phyloP scores from a whole-genome alignment of 2,113 vertebrate species.

The Castor canadensis region DNA sequence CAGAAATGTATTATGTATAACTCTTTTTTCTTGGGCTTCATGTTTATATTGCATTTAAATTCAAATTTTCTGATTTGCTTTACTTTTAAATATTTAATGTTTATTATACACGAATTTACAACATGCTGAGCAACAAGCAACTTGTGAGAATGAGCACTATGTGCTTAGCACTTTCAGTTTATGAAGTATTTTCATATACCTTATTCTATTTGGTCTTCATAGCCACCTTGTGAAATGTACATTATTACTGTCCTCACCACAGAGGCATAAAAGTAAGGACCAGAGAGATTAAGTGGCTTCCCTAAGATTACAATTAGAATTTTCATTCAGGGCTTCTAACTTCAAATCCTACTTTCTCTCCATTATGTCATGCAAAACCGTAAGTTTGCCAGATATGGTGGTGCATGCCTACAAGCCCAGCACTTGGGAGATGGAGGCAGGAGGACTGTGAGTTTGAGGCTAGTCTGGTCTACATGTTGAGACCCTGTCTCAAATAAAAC shows the following conservation, averaged over 20 bases:
- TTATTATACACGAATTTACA: conserved; percentile 50
- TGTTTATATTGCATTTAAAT: conserved; percentile 57
- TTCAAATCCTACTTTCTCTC: not conserved
- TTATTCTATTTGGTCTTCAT: not conserved
- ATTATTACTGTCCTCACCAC: not conserved
- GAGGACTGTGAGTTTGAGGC: not conserved
- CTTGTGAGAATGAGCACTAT: not conserved
- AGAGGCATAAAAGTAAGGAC: not conserved
- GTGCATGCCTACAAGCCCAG: not conserved
- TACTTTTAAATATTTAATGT: conserved; percentile 70
- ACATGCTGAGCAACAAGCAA: conserved; percentile 33
- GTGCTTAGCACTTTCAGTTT: not conserved
- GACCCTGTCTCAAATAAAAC: not conserved
- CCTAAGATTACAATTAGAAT: not conserved
- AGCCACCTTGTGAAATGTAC: no score
- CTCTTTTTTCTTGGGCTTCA: not conserved
- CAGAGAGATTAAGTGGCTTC: not conserved
- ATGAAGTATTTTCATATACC: not conserved
- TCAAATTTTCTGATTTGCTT: conserved; percentile 61
- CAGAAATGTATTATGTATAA: conserved; percentile 29
- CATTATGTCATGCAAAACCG: not conserved
- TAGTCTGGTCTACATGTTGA: not conserved
- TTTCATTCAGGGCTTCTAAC: not conserved
- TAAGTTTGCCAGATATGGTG: not conserved
- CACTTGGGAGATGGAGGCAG: no score